Evolutionary conservation across 2,797 vertebrate species (phyloP).

Genomic region (Karalla daura): DNA sequence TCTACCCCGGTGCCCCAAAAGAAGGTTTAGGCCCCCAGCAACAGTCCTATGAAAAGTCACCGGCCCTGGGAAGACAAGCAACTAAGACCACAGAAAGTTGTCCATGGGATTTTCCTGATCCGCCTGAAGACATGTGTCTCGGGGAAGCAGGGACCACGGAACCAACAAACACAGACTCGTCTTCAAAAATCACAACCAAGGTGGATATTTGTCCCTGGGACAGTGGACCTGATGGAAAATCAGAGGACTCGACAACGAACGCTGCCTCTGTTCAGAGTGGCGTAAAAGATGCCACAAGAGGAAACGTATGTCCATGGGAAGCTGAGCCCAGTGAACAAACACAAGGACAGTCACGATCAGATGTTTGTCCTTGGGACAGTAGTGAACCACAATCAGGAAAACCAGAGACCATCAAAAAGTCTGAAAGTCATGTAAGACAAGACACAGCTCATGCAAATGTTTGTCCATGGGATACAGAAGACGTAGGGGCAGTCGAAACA

Average conservation of each 20-base stretch:
- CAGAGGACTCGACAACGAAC: slow-evolving; percentile 32
- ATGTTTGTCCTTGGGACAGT: slow-evolving; percentile 60
- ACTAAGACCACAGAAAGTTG: slow-evolving; percentile 70
- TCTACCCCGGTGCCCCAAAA: slow-evolving; percentile 43
- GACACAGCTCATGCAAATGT: slow-evolving; percentile 1
- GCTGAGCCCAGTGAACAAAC: slow-evolving; percentile 25
- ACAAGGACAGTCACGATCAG: slow-evolving; percentile 13
- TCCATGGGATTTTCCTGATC: slow-evolving; percentile 85
- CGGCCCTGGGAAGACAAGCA: slow-evolving; percentile 34
- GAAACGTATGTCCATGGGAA: slow-evolving; percentile 70
- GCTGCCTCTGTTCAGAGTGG: slow-evolving; percentile 21
- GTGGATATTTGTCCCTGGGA: slow-evolving; percentile 70
- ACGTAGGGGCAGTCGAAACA: slow-evolving; percentile 3
- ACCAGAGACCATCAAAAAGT: background rate
- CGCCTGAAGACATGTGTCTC: slow-evolving; percentile 61
- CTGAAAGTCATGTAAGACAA: background rate
- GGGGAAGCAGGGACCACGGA: slow-evolving; percentile 59
- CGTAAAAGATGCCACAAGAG: slow-evolving; percentile 27
- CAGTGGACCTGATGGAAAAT: slow-evolving; percentile 40
- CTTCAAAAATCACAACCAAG: slow-evolving; percentile 55
- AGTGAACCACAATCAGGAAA: slow-evolving; percentile 24
- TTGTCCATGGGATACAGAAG: slow-evolving; percentile 59
- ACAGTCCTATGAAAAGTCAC: slow-evolving; percentile 13
- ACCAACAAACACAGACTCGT: slow-evolving; percentile 9
- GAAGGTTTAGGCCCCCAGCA: slow-evolving; percentile 20